A percentile compares a stretch with the other conserved stretches of the same genome.
Conservation (phyloP, 2,888 invertebrate genomes). For the Eupithecia pulchellata region DNA sequence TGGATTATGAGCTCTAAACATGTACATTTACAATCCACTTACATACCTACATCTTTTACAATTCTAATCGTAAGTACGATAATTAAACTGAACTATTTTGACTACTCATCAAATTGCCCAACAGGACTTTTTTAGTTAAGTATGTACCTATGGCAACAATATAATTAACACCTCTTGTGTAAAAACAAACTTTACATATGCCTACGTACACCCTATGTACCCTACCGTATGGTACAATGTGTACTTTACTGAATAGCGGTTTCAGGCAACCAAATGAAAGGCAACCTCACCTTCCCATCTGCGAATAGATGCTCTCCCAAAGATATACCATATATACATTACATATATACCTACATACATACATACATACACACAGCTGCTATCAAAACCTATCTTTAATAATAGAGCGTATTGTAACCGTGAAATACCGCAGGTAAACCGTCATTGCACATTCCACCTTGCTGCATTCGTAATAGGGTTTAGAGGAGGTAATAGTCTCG, state of each 20-base stretch:
- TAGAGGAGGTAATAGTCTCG: slow-evolving; percentile 30
- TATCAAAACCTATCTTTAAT: slow-evolving; percentile 36
- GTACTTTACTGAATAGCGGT: background rate
- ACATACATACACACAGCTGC: slow-evolving; percentile 23
- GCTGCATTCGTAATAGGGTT: slow-evolving; percentile 33
- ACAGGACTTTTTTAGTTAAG: background rate
- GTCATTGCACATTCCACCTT: slow-evolving; percentile 29
- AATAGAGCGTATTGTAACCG: slow-evolving; percentile 36
- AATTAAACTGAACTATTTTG: background rate
- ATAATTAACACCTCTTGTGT: background rate
- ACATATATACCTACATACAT: background rate
- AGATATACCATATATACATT: slow-evolving; percentile 10
- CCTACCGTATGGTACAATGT: no score
- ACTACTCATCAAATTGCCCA: background rate
- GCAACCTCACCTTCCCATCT: background rate
- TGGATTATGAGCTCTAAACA: no score
- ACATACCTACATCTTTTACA: no score
- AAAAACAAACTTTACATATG: background rate
- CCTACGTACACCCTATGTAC: background rate
- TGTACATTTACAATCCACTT: no score
- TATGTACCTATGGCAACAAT: background rate
- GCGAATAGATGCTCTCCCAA: slow-evolving; percentile 7
- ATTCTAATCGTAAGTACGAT: background rate
- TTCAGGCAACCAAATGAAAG: background rate
- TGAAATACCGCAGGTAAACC: slow-evolving; percentile 26